phyloP scores from a whole-genome alignment of 2,113 vertebrate species.

The Lampris megalopsis region DNA sequence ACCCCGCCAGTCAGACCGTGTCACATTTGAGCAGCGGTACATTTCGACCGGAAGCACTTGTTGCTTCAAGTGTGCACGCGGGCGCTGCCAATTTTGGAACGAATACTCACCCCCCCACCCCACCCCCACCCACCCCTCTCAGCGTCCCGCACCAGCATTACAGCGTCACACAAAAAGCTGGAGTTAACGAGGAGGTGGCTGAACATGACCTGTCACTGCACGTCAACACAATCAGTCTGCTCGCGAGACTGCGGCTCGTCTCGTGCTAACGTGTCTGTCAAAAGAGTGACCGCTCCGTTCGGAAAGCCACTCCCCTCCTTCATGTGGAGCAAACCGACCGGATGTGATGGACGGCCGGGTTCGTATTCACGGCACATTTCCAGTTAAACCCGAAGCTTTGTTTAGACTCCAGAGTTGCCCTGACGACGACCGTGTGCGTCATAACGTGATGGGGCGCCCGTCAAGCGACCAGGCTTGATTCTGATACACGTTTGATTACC shows the following conservation, averaged over 20 bases:
- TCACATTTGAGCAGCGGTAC: conserved; percentile 72
- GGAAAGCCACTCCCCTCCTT: neutral
- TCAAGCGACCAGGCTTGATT: conserved; percentile 50
- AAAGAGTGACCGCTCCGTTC: conserved; percentile 4
- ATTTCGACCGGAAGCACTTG: conserved; percentile 62
- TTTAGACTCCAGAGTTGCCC: conserved; percentile 49
- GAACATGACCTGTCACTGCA: conserved; percentile 66
- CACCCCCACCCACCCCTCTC: conserved; percentile 44
- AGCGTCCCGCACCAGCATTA: conserved; percentile 61
- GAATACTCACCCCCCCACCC: conserved; percentile 39
- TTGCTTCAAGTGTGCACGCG: conserved; percentile 69
- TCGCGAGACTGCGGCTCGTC: conserved; percentile 36
- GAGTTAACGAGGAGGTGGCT: conserved; percentile 61
- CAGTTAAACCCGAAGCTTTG: conserved; percentile 49
- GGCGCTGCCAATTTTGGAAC: conserved; percentile 74
- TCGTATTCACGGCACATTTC: conserved; percentile 44
- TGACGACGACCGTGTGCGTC: conserved; percentile 51
- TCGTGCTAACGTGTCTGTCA: conserved; percentile 30
- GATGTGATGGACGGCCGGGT: conserved; percentile 41
- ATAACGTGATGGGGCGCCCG: conserved; percentile 45
- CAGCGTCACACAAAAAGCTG: conserved; percentile 52
- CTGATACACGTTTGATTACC: conserved; percentile 43
- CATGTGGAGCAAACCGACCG: conserved; percentile 20
- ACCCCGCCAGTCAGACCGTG: conserved; percentile 46
- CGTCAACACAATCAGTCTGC: conserved; percentile 72